Base-by-base conservation (phyloP, 2,888 invertebrate genomes). In the Germaria angustata region DNA sequence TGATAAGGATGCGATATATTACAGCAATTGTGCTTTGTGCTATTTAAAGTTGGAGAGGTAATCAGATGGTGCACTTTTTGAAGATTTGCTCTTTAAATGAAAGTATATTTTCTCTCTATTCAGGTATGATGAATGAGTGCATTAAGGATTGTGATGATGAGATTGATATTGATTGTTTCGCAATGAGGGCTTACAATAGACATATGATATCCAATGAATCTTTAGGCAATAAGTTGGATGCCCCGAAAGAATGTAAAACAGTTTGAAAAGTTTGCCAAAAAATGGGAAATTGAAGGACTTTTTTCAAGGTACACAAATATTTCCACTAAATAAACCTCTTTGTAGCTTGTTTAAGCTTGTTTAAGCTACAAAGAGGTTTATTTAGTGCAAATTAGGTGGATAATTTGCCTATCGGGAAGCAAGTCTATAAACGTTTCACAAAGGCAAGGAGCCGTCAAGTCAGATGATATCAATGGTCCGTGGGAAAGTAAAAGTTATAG, bases 21-120 rank as follows among this genome's bases (percentile, higher is more conserved):
- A 94, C 87, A 96, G 97, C 0, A 98, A 98, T 90, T 93, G 98
- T 86, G 98, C 97, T 1, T 92, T 98, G 69, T 98, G 98, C 86
- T 94, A 95, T 84, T 92, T 98, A 9, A 97, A 96, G 91, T 93
- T 94, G 85, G 93, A 95, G 84, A 94, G 94, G 96, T 97, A 92
- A 90, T 55, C 11, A 5, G 1, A 13, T 28, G 8, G 15, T 5
- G 11, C 17, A 8, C 11, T 13, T 2, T 41, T 6, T 2, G 1
- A 41, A 8, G 13, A 1, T n/a, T n/a, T n/a, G n/a, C n/a, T n/a
- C n/a, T n/a, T n/a, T n/a, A n/a, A n/a, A 28, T 22, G 1, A 0
- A 11, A n/a, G 2, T 15, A 4, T 11, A n/a, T 9, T 59, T 39
- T 59, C n/a, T n/a, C n/a, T 41, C 9, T 24, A 0, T 7, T n/a